Evolutionary conservation across 2,113 vertebrate species (phyloP).

Genomic region (Rhipidura dahli): DNA sequence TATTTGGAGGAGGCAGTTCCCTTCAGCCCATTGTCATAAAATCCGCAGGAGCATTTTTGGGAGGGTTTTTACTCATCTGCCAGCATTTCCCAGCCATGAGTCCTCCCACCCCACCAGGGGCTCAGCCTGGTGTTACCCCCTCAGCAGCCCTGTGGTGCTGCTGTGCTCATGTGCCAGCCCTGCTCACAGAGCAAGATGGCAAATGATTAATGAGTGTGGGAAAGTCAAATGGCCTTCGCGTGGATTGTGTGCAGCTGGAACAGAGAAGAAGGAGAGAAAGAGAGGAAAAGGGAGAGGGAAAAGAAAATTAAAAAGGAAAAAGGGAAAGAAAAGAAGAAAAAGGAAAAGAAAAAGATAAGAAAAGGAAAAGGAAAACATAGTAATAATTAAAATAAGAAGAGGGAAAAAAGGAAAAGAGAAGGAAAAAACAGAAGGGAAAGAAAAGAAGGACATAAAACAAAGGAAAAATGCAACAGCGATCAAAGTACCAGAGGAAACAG

Average conservation of each 20-base stretch:
- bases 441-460: neutral
- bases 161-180: accelerated
- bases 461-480: neutral
- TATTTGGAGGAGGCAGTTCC: neutral
- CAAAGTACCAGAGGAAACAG: neutral
- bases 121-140: neutral
- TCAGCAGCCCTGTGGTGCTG: neutral
- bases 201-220: neutral
- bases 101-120: accelerated
- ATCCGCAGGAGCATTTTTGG: neutral
- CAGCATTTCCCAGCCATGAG: neutral
- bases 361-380: neutral
- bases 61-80: neutral
- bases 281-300: too few species aligned
- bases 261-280: neutral
- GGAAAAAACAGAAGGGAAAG: neutral
- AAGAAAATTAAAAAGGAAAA: accelerated
- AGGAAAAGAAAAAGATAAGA: neutral
- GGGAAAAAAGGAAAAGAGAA: neutral
- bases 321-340: neutral
- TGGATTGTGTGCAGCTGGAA: neutral
- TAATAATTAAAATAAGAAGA: neutral
- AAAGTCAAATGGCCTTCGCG: neutral
- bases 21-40: neutral
- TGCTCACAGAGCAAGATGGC: accelerated